Percentiles rank a stretch among this genome's conserved stretches.
Conservation (phyloP, 2,797 vertebrate genomes). For the Pseudomugil gertrudae region DNA sequence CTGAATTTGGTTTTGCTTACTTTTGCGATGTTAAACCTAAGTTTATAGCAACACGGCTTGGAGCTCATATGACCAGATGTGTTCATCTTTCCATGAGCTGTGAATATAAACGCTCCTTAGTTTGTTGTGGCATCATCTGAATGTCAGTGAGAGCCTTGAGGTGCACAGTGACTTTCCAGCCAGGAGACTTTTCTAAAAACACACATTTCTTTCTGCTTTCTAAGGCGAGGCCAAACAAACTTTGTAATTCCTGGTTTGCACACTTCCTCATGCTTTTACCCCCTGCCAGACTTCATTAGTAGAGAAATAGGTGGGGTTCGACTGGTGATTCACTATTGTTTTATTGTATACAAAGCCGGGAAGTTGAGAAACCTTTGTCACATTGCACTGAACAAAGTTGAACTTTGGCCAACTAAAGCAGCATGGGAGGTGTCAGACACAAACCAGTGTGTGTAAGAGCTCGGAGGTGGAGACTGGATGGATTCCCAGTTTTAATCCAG, state of each 20-base stretch:
- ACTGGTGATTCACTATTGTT: slow-evolving; percentile 43
- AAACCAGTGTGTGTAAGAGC: slow-evolving; percentile 5
- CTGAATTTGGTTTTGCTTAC: background rate
- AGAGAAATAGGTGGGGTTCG: slow-evolving; percentile 21
- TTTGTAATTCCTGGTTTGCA: slow-evolving; percentile 17
- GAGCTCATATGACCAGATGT: slow-evolving; percentile 11
- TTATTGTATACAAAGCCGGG: slow-evolving; percentile 29
- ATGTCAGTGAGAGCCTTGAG: slow-evolving; percentile 39
- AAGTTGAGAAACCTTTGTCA: slow-evolving; percentile 28
- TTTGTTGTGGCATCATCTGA: slow-evolving; percentile 36
- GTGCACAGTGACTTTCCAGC: slow-evolving; percentile 8
- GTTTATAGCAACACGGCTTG: slow-evolving; percentile 8
- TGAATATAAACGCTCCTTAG: slow-evolving; percentile 11
- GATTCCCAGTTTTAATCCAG: slow-evolving; percentile 31
- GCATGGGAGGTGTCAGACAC: slow-evolving; percentile 21
- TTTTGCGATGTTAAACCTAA: no score
- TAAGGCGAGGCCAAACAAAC: slow-evolving; percentile 30
- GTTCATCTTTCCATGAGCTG: slow-evolving; percentile 27
- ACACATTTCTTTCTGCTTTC: background rate
- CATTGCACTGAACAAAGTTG: slow-evolving; percentile 18
- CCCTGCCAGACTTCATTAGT: background rate
- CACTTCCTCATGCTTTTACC: slow-evolving; percentile 12
- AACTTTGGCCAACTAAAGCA: slow-evolving; percentile 17
- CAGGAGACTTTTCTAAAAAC: slow-evolving; percentile 15
- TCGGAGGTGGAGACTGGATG: slow-evolving; percentile 37